Base-by-base conservation (phyloP, 2,888 invertebrate species). In the Parthenolecanium corni region DNA sequence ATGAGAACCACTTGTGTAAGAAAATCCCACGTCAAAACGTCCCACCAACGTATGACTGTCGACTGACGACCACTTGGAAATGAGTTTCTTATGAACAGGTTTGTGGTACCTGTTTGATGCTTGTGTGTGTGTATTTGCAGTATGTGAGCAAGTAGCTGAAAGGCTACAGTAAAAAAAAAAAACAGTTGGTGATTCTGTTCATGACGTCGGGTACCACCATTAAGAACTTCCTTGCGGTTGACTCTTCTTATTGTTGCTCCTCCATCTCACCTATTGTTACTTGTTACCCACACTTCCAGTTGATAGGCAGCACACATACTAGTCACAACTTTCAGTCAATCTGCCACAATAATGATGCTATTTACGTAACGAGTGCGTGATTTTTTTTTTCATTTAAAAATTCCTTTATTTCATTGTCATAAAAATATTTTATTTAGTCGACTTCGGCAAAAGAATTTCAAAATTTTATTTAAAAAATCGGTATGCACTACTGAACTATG, bases 171-270 rank as follows among this genome's bases (percentile, higher is more conserved):
- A 49, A 21, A 49, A 49, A 21, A 49, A 18, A 49, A 21, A 21
- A 49, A 14, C 21, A 58, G 58, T 58, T 49, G 58, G 58, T 58
- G 58, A 58, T 58, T 47, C 47, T 49, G 47, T 58, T 58, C 58
- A 18, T 57, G 58, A 58, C 47, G 58, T 49, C 25, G 44, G 44
- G 44, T 57, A n/a, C 31, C 31, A 58, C 36, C 49, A 36, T 58
- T 49, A 49, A n/a, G 47, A 46, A 58, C 49, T 58, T 58, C 49
- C 49, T 36, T 25, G 47, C 36, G 58, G 56, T 56, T 44, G 56
- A 58, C 49, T 58, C 58, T n/a, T 51, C 52, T 58, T 47, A 31
- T 56, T 21, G 16, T 58, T 58, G 11, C 11, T 20, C 14, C 18
- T 18, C 6, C 44, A 4, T 49, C 49, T 5, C 5, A 9, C 31